Conservation (phyloP, 2,888 invertebrate genomes). For the Herminia tarsipennalis region DNA sequence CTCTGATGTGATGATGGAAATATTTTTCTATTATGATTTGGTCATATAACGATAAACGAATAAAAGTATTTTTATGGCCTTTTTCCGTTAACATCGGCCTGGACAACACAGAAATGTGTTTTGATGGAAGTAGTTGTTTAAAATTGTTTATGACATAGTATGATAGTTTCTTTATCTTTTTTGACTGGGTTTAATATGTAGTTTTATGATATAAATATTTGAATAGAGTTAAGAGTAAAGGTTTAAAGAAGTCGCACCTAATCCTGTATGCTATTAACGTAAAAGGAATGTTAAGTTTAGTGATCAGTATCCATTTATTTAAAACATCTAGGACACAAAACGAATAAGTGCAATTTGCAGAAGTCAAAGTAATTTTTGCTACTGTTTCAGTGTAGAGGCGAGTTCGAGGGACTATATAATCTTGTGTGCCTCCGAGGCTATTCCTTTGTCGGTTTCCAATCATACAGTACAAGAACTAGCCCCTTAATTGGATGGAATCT, state of each 20-base stretch:
- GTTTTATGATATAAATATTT: neutral
- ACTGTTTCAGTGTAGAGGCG: constrained; percentile 63
- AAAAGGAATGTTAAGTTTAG: neutral
- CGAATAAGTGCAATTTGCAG: constrained; percentile 40
- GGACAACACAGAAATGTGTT: constrained; percentile 25
- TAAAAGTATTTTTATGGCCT: constrained; percentile 49
- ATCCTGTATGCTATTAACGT: neutral
- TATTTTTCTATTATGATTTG: constrained; percentile 60
- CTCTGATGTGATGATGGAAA: constrained; percentile 66
- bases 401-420: constrained; percentile 59
- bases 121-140: constrained; percentile 27
- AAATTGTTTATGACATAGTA: constrained; percentile 28
- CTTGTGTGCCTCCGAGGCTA: constrained; percentile 53
- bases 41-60: constrained; percentile 58
- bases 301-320: constrained; percentile 9
- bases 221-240: neutral
- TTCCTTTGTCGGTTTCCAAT: constrained; percentile 71
- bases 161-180: constrained; percentile 11
- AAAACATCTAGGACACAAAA: constrained; percentile 19
- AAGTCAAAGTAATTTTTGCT: constrained; percentile 58
- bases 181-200: constrained; percentile 6
- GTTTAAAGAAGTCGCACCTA: neutral
- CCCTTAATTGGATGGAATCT: constrained; percentile 75
- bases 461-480: constrained; percentile 72
- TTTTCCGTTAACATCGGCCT: constrained; percentile 34